Percentiles rank a stretch among this genome's conserved stretches.
These are phyloP conservation scores for Pharmacophagus antenor DNA, from an alignment of 2,888 invertebrate species.

Conservation along the genomic window DNA sequence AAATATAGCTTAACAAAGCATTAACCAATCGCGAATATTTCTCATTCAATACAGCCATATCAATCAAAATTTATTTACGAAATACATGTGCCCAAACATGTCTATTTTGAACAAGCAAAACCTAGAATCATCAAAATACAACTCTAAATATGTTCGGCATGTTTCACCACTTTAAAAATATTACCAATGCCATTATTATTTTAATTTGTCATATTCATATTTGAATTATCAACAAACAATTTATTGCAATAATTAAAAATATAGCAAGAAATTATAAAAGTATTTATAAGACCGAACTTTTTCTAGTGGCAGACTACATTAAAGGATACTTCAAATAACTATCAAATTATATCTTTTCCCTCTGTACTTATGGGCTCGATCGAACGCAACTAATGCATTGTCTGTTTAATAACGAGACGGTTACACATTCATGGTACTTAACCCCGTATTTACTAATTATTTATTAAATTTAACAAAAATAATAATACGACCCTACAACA, in stretches of 20 bases:
- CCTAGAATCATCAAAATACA: neutral
- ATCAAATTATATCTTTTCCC: neutral
- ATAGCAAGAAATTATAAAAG: neutral
- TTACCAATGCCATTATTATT: too few relatives aligned
- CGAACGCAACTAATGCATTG: neutral
- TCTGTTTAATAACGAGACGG: too few relatives aligned
- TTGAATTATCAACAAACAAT: neutral
- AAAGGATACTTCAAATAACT: too few relatives aligned
- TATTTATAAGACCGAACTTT: neutral
- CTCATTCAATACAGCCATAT: neutral
- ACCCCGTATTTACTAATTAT: too few relatives aligned
- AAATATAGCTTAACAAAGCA: neutral
- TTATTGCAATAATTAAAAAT: neutral
- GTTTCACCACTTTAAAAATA: neutral
- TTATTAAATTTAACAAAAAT: too few relatives aligned
- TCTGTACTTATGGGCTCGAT: neutral
- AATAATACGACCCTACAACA: too few relatives aligned
- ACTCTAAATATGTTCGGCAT: neutral
- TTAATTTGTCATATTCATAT: too few relatives aligned
- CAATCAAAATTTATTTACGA: neutral
- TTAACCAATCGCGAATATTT: neutral
- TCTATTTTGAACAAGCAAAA: neutral
- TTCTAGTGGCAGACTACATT: too few relatives aligned
- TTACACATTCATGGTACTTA: too few relatives aligned
- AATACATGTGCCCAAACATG: neutral